These are phyloP conservation scores for Stramonita haemastoma DNA, from an alignment of 2,888 invertebrate genomes.

Conservation along the genomic window DNA sequence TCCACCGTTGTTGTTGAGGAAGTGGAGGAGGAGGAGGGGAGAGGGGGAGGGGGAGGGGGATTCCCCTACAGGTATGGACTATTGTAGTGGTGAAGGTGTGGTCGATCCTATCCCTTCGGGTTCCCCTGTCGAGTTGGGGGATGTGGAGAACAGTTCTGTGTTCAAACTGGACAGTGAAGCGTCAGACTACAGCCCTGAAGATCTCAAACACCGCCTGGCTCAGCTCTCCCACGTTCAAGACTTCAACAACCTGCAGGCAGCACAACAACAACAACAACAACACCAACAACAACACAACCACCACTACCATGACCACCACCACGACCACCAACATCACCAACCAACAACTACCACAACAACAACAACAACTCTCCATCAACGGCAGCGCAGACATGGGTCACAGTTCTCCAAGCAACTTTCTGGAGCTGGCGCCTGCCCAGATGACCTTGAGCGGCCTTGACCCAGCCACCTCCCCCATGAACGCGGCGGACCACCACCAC, in stretches of 20 bases:
- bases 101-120: background rate
- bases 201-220: background rate
- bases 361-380: background rate
- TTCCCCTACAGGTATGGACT: background rate
- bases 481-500: background rate
- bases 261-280: background rate
- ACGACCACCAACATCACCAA: background rate
- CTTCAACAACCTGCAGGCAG: background rate
- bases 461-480: background rate
- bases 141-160: background rate
- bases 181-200: background rate
- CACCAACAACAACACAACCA: background rate
- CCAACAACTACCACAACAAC: background rate
- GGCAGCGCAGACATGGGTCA: background rate
- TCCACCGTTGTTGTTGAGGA: background rate
- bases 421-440: slow-evolving; percentile 18
- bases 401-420: background rate
- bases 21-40: background rate
- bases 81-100: background rate
- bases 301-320: background rate
- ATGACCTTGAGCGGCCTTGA: background rate
- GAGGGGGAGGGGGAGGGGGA: no score
- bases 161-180: background rate
- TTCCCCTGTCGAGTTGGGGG: background rate
- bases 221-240: slow-evolving; percentile 12